Percentiles rank a stretch among this genome's conserved stretches.
Conservation (phyloP, 2,797 vertebrate species). For the Eulemur albifrons region DNA sequence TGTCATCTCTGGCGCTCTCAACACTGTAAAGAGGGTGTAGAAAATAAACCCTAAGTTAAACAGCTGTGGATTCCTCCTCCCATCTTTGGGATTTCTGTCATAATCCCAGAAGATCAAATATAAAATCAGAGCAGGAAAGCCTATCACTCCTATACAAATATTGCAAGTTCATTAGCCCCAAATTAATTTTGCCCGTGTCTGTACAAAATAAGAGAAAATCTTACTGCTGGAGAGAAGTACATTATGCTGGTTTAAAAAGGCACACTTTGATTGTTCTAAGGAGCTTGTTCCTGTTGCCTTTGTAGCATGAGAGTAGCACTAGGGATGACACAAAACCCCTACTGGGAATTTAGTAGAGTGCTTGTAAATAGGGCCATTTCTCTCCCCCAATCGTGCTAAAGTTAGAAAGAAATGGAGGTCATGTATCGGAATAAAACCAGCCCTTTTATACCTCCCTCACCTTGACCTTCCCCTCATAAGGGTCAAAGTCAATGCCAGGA, state of each 20-base stretch:
- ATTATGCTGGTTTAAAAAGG: not conserved
- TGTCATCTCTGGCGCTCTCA: conserved; percentile 6
- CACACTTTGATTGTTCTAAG: not conserved
- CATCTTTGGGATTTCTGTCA: not conserved
- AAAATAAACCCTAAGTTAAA: conserved; percentile 28
- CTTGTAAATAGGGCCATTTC: not conserved
- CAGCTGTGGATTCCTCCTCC: not conserved
- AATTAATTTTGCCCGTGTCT: not conserved
- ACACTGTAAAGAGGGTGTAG: not conserved
- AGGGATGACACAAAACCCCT: not conserved
- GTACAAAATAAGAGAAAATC: not conserved
- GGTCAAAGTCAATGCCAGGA: conserved; percentile 22
- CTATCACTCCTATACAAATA: conserved; percentile 18
- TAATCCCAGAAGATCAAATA: conserved; percentile 40
- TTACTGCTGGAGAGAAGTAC: not conserved
- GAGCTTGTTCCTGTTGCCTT: not conserved
- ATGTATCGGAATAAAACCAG: not conserved
- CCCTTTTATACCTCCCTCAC: conserved; percentile 4
- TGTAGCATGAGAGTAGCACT: not conserved
- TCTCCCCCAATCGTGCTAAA: not conserved
- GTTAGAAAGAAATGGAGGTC: not conserved
- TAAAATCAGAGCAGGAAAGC: conserved; percentile 55
- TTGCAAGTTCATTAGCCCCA: not conserved
- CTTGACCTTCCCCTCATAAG: conserved; percentile 37
- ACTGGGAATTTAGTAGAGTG: not conserved